Evolutionary conservation across 2,113 vertebrate species (phyloP).

Genomic region (Phaetusa simplex): DNA sequence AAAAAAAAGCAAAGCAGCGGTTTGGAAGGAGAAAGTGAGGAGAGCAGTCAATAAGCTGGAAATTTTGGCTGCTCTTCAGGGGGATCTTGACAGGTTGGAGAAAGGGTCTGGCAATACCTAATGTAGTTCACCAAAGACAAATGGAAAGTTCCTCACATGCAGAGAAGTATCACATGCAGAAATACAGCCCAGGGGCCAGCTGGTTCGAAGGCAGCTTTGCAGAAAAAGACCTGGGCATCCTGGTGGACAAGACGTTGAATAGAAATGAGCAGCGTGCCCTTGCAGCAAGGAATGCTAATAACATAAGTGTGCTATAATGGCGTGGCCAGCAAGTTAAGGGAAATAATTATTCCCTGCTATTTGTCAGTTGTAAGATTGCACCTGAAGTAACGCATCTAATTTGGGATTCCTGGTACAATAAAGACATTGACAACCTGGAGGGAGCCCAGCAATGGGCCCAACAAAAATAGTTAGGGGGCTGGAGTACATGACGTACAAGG

Average conservation of each 20-base stretch:
- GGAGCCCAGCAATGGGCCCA: neutral
- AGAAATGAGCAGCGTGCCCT: neutral
- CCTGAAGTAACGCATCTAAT: neutral
- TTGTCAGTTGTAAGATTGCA: neutral
- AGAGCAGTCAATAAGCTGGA: neutral
- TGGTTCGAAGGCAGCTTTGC: neutral
- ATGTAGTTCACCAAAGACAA: neutral
- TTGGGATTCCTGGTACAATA: neutral
- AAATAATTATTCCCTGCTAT: neutral
- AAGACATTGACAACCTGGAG: neutral
- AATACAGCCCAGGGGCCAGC: neutral
- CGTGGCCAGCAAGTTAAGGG: neutral
- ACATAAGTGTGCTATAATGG: neutral
- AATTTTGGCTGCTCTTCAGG: neutral
- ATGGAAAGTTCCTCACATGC: neutral
- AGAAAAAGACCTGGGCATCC: neutral
- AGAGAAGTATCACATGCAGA: neutral
- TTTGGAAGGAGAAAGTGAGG: neutral
- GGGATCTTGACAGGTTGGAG: neutral
- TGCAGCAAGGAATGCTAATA: neutral
- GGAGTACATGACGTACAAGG: neutral
- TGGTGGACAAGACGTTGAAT: neutral
- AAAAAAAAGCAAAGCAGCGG: neutral
- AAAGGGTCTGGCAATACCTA: neutral
- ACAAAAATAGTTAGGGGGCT: neutral